phyloP scores from a whole-genome alignment of 2,888 invertebrate genomes.

The Agonum fuliginosum region DNA sequence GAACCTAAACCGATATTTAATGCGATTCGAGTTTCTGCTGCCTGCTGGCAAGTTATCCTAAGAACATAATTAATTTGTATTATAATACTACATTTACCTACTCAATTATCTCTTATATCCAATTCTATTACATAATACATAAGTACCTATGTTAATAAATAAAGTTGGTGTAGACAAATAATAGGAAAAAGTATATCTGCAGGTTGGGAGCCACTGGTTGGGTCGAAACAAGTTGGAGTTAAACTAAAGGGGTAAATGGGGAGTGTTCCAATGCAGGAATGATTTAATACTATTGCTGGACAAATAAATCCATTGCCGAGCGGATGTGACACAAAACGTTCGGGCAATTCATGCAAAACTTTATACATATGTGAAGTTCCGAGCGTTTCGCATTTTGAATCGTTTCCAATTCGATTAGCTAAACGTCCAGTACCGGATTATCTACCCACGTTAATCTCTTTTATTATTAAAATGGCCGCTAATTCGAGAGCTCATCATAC shows the following conservation, averaged over 20 bases:
- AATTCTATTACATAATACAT: no score
- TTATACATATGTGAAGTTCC: slow-evolving; percentile 50
- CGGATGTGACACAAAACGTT: slow-evolving; percentile 57
- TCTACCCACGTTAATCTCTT: slow-evolving; percentile 52
- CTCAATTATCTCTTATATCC: no score
- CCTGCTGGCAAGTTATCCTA: no score
- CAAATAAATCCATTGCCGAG: slow-evolving; percentile 58
- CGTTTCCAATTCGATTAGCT: slow-evolving; percentile 59
- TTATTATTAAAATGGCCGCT: slow-evolving; percentile 55
- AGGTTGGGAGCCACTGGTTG: no score
- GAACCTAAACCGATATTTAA: no score
- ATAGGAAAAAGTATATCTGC: no score
- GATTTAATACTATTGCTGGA: slow-evolving; percentile 59
- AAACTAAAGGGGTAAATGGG: neutral
- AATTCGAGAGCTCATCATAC: neutral
- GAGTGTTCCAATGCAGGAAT: slow-evolving; percentile 20
- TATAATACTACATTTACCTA: no score
- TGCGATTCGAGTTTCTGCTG: no score
- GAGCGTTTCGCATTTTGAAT: slow-evolving; percentile 50
- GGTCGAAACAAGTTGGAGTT: no score
- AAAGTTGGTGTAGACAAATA: no score
- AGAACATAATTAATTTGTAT: no score
- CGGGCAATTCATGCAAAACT: slow-evolving; percentile 59
- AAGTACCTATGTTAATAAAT: no score
- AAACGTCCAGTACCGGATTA: slow-evolving; percentile 57